These are phyloP conservation scores for Aphelenchoides avenae DNA, from an alignment of 1,140 invertebrate genomes.

Conservation along the genomic window DNA sequence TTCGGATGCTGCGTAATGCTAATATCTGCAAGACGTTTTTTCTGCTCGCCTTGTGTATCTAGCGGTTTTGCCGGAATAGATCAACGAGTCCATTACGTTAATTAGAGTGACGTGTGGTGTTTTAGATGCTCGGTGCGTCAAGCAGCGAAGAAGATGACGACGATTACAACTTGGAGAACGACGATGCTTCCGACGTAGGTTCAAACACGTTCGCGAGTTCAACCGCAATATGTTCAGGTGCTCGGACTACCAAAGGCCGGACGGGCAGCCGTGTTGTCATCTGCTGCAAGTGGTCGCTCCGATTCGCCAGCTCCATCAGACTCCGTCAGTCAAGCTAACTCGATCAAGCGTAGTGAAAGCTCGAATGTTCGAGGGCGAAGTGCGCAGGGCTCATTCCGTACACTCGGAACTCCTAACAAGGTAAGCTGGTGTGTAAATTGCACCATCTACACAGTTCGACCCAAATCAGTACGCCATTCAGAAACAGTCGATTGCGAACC, in stretches of 20 bases:
- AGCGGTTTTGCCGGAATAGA: too few species aligned
- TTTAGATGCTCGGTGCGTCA: slow-evolving; percentile 51
- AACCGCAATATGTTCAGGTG: too few species aligned
- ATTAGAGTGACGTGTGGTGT: too few species aligned
- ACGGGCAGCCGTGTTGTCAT: slow-evolving; percentile 10
- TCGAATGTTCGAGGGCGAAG: slow-evolving; percentile 20
- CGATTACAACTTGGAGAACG: slow-evolving; percentile 37
- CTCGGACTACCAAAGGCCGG: slow-evolving; percentile 32
- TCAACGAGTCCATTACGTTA: too few species aligned
- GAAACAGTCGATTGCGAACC: too few species aligned
- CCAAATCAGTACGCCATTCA: too few species aligned
- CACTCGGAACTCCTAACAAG: slow-evolving; percentile 32
- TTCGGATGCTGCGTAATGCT: too few species aligned
- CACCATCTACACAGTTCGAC: too few species aligned
- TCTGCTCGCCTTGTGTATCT: too few species aligned
- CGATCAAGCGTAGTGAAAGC: slow-evolving; percentile 50
- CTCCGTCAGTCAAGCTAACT: slow-evolving; percentile 53
- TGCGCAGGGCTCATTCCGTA: slow-evolving; percentile 41
- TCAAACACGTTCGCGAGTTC: too few species aligned
- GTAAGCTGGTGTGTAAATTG: too few species aligned
- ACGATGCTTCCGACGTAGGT: slow-evolving; percentile 23
- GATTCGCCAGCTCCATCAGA: slow-evolving; percentile 55
- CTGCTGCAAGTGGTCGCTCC: slow-evolving; percentile 14
- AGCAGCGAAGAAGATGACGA: slow-evolving; percentile 57
- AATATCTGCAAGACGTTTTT: too few species aligned